Percentiles rank a stretch among this genome's conserved stretches.
Evolutionary conservation across 2,888 invertebrate species (phyloP).

Genomic region (Malachius bipustulatus): DNA sequence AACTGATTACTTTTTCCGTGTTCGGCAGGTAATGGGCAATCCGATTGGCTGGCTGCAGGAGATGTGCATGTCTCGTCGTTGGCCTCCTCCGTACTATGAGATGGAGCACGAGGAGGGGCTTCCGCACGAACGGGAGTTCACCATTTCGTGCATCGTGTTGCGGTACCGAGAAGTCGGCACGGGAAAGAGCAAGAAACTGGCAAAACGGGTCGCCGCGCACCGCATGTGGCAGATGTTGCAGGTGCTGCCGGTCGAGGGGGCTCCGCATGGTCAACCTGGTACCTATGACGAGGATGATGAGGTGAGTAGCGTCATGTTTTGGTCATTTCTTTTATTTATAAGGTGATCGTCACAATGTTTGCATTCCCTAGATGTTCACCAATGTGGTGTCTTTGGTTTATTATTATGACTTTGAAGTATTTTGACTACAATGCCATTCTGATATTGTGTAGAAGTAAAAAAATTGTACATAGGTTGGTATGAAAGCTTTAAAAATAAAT

Average conservation of each 20-base stretch:
- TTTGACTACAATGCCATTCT: too few relatives aligned
- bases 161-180: constrained; percentile 75
- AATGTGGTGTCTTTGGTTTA: too few relatives aligned
- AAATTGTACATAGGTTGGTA: too few relatives aligned
- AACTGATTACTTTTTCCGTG: too few relatives aligned
- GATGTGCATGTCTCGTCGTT: constrained; percentile 89
- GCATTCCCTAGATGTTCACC: too few relatives aligned
- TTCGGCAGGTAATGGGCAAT: constrained; percentile 77
- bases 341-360: too few relatives aligned
- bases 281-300: constrained; percentile 60
- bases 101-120: constrained; percentile 79
- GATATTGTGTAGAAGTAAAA: too few relatives aligned
- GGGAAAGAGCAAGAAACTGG: constrained; percentile 92
- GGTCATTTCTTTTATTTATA: constrained; percentile 1
- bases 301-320: constrained; percentile 37
- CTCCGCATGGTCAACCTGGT: constrained; percentile 42
- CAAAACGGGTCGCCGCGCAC: constrained; percentile 91
- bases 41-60: constrained; percentile 94
- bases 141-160: constrained; percentile 80
- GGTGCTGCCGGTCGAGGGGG: constrained; percentile 60
- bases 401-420: too few relatives aligned
- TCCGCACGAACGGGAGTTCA: constrained; percentile 89
- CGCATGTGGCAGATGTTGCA: constrained; percentile 84
- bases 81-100: constrained; percentile 91
- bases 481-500: too few relatives aligned